Evolutionary conservation across 1,140 invertebrate species (phyloP), one percentile per base, ranked within the genome.

Genomic region (Bombus sylvicola): DNA sequence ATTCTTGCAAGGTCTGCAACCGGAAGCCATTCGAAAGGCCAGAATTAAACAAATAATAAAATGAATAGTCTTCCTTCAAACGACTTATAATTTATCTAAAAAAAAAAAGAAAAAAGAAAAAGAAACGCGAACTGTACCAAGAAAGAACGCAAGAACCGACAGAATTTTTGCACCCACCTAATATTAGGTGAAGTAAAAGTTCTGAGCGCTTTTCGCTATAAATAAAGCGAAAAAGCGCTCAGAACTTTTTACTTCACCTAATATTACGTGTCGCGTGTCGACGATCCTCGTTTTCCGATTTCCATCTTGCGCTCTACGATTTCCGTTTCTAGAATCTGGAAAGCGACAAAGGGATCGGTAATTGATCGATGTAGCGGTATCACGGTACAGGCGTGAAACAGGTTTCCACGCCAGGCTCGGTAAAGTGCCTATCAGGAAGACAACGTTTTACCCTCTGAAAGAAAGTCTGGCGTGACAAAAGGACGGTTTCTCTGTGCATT

Each of bases 351-450:
- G 37, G 1, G 39, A 41, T 71, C 39, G 37, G 39, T 71, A 71
- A 71, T 41, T 41, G 37, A 71, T 71, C n/a, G 43, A 22, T 53
- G 18, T 53, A 53, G 47, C 47, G 18, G 47, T 53, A 8, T 53
- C 47, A 53, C 18, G 47, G 18, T 53, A 22, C 18, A 25, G 31
- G 22, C 1, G 73, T 28, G 31, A 37, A 69, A 80, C 57, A 12
- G 37, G 6, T 62, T 62, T 62, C 8, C 39, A 12, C 37, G 39
- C 31, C 18, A 31, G 18, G 6, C 18, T n/a, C 22, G n/a, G 62
- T 31, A 47, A 79, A 79, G 62, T 47, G 77, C 39, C 76, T 79
- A 31, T 66, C 77, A n/a, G 57, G 22, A 25, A 66, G n/a, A 53
- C 69, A 34, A 43, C 34, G 47, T 74, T 74, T 82, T 47, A 43